Base-by-base conservation (phyloP, 2,113 vertebrate species). In the Bothrops jararaca region DNA sequence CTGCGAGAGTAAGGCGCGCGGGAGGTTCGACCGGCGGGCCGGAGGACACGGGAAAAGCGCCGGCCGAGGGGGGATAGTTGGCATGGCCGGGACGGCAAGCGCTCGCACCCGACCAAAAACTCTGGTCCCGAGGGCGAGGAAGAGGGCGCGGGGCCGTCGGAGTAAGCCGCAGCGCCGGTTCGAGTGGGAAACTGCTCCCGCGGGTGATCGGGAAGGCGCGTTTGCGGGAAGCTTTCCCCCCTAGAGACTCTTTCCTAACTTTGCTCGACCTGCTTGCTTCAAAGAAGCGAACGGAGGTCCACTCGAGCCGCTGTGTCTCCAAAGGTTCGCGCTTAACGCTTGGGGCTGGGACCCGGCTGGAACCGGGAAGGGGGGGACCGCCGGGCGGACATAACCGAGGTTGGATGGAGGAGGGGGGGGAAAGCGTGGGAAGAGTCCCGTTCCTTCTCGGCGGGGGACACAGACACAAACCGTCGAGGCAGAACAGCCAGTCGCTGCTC, bases 1-100 rank as follows among this genome's bases (percentile, higher is more conserved):
- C 90, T 95, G 92, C 96, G 95, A 92, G 94, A 97, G 96, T 97
- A 95, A 93, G 91, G 89, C 88, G 88, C 86, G 26, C 52, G 10
- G 26, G 23, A 4, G 8, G 57, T 57, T 8, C 22, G 8, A 1
- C 4, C 11, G 42, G 39, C 26, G 2, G 12, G 5, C 69, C 15
- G 69, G 69, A 94, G 92, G 42, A 45, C 87, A 2, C 69, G 69
- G 69, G 69, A n/a, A 34, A 50, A 34, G n/a, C 69, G 15, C 69
- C n/a, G 15, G n/a, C 2, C 11, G 50, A 18, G n/a, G 15, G 29
- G 86, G 50, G 29, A 12, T n/a, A 52, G 29, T 69, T 34, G 64
- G 39, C 0, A 23, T 4, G 1, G 45, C 34, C 10, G 24, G 2
- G 85, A 5, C 13, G 60, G 91, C 80, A 29, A 29, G 48, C 3